These are phyloP conservation scores for Speoplatyrhinus poulsoni DNA, from an alignment of 2,113 vertebrate genomes.

Conservation along the genomic window DNA sequence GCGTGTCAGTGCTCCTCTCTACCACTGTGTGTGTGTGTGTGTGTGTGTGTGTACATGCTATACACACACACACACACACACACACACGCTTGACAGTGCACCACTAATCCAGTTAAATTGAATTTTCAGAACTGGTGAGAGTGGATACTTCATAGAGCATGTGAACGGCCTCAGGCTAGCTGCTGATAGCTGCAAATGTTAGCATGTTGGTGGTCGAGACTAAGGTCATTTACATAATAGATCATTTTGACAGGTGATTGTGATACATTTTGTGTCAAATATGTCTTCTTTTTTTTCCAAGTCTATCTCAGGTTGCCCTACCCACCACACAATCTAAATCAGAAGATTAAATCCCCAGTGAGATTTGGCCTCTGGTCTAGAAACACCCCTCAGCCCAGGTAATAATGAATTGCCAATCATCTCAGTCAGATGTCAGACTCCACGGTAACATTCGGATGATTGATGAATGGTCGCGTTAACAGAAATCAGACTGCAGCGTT, in stretches of 20 bases:
- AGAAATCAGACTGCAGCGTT: conserved; percentile 10
- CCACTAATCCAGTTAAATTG: too few species aligned
- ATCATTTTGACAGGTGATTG: too few species aligned
- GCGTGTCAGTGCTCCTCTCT: background rate
- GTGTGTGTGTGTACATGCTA: background rate
- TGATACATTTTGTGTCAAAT: too few species aligned
- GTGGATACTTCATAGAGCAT: too few species aligned
- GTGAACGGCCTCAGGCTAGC: too few species aligned
- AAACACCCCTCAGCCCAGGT: conserved; percentile 46
- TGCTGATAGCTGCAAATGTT: too few species aligned
- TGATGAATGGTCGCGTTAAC: conserved; percentile 38
- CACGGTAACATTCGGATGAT: conserved; percentile 49
- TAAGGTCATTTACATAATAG: too few species aligned
- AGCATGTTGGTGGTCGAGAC: too few species aligned
- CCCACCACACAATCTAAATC: conserved; percentile 10
- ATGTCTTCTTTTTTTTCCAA: too few species aligned
- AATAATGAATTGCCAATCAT: conserved; percentile 66
- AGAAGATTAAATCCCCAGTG: conserved; percentile 37
- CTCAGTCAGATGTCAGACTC: conserved; percentile 50
- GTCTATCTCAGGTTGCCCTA: too few species aligned
- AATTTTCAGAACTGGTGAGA: too few species aligned
- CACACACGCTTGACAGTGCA: background rate
- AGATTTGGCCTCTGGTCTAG: conserved; percentile 36
- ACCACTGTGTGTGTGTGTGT: background rate
- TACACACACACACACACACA: background rate